These are phyloP conservation scores for Trichoplax adhaerens DNA, from an alignment of 37 sponge, comb jelly and placozoan genomes.

Conservation along the genomic window DNA sequence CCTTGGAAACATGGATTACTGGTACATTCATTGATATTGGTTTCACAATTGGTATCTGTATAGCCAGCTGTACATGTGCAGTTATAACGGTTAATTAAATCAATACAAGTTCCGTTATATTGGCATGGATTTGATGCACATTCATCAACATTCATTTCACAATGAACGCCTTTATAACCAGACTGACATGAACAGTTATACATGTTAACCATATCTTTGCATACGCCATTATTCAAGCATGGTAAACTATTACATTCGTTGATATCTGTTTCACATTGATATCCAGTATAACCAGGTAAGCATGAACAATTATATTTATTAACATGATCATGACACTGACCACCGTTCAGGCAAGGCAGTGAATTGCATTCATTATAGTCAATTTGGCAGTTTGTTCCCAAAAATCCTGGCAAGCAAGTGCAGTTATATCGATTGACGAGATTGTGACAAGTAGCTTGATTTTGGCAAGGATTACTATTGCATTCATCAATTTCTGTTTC, in stretches of 20 bases:
- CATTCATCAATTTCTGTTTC: no score
- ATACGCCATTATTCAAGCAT: conserved; percentile 27
- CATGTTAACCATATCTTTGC: conserved; percentile 13
- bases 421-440: no score
- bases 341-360: no score
- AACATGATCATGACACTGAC: no score
- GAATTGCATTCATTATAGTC: no score
- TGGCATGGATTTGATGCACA: conserved; percentile 23
- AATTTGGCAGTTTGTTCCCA: no score
- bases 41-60: conserved; percentile 11
- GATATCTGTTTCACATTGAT: background rate
- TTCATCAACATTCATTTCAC: conserved; percentile 40
- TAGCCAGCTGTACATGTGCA: conserved; percentile 32
- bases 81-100: conserved; percentile 12
- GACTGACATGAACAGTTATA: conserved; percentile 17
- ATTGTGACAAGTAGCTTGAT: no score
- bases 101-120: conserved; percentile 39
- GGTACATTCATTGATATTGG: conserved; percentile 3
- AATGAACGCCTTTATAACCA: conserved; percentile 25
- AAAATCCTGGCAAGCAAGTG: no score
- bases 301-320: no score
- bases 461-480: no score
- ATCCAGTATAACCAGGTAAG: no score
- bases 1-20: conserved; percentile 11
- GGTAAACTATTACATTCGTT: conserved; percentile 24